Conservation (phyloP, 2,888 invertebrate species). For the Lycocerus yunnanus region DNA sequence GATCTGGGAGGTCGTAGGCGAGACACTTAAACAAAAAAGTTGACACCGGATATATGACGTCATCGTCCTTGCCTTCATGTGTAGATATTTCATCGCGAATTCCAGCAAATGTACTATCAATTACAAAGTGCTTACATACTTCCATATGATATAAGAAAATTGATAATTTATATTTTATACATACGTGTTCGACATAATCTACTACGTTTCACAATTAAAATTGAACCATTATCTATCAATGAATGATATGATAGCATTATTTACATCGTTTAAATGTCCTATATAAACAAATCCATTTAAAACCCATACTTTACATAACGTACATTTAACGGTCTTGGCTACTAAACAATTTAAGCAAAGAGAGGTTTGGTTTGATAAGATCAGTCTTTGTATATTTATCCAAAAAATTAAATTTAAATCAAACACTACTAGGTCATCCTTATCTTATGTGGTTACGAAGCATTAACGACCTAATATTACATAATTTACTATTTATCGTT, state of each 20-base stretch:
- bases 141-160: background rate
- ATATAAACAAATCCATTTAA: constrained; percentile 24
- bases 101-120: constrained; percentile 14
- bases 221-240: background rate
- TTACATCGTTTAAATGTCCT: constrained; percentile 23
- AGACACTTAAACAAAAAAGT: constrained; percentile 38
- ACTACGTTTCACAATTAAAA: background rate
- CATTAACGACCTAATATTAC: background rate
- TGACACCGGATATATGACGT: constrained; percentile 43
- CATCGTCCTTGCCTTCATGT: constrained; percentile 37
- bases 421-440: constrained; percentile 11
- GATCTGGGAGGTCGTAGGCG: constrained; percentile 32
- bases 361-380: constrained; percentile 27
- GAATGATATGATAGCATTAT: background rate
- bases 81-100: constrained; percentile 26
- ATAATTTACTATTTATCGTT: background rate
- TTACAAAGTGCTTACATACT: constrained; percentile 3
- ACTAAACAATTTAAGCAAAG: constrained; percentile 22
- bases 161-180: background rate
- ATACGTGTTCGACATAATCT: background rate
- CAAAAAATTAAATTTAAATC: constrained; percentile 18
- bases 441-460: constrained; percentile 7
- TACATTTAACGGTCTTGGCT: constrained; percentile 8
- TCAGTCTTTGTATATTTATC: constrained; percentile 1
- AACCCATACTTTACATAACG: constrained; percentile 10